These are phyloP conservation scores for Iphiclides podalirius DNA, from an alignment of 2,888 invertebrate genomes.

Conservation along the genomic window DNA sequence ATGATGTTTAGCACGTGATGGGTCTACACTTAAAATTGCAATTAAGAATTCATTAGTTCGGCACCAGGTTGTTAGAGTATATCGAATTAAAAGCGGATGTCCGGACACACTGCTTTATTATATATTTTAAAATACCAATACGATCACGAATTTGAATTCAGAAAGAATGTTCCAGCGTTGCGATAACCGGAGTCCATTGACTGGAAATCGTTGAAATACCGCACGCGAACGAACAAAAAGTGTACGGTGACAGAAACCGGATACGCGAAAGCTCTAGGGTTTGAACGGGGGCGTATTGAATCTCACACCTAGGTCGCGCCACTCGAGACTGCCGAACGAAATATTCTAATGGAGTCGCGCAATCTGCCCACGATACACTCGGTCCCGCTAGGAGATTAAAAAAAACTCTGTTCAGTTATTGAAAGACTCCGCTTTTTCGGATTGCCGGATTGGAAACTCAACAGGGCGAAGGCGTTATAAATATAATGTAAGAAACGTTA, in stretches of 20 bases:
- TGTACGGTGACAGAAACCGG: conserved; percentile 26
- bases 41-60: no score
- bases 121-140: no score
- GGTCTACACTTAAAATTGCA: no score
- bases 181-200: conserved; percentile 3
- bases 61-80: no score
- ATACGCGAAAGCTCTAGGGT: conserved; percentile 34
- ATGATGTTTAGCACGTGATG: no score
- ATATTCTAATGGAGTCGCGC: conserved; percentile 43
- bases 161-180: neutral
- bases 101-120: no score
- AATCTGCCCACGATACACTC: conserved; percentile 19
- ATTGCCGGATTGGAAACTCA: conserved; percentile 1
- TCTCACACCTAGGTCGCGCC: conserved; percentile 35
- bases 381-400: conserved; percentile 15
- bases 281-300: conserved; percentile 35
- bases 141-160: no score
- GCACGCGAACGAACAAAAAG: conserved; percentile 16
- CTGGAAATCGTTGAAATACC: neutral
- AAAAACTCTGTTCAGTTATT: conserved; percentile 19
- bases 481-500: no score
- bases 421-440: conserved; percentile 7
- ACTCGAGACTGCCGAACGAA: conserved; percentile 42
- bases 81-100: no score
- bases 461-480: neutral